phyloP scores from a whole-genome alignment of 2,113 vertebrate species.

The Lipophrys pholis region DNA sequence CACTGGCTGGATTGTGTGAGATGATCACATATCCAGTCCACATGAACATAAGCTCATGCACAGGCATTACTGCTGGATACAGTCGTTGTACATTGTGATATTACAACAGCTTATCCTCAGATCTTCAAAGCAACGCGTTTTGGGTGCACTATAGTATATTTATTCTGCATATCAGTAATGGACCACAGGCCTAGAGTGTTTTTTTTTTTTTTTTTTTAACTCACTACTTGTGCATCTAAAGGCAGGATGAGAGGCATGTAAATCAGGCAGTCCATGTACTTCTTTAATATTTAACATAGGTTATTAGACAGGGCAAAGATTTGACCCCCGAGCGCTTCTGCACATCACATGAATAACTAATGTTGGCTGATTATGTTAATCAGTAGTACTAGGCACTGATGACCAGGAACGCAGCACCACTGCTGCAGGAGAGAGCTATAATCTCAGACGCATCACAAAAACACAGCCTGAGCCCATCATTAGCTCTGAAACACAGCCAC shows the following conservation, averaged over 20 bases:
- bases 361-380: conserved; percentile 86
- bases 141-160: conserved; percentile 35
- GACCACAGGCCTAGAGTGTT: conserved; percentile 65
- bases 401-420: conserved; percentile 76
- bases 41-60: conserved; percentile 38
- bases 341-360: conserved; percentile 87
- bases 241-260: conserved; percentile 82
- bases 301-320: conserved; percentile 86
- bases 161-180: conserved; percentile 61
- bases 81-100: conserved; percentile 41
- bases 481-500: conserved; percentile 71
- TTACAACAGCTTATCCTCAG: conserved; percentile 40
- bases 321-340: conserved; percentile 82
- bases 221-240: conserved; percentile 67
- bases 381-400: conserved; percentile 76
- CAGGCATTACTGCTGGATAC: conserved; percentile 28
- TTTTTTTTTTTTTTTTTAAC: conserved; percentile 69
- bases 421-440: conserved; percentile 77
- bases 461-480: conserved; percentile 78
- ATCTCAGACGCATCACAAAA: conserved; percentile 77
- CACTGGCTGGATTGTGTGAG: conserved; percentile 36
- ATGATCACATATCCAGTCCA: conserved; percentile 40
- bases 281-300: conserved; percentile 88
- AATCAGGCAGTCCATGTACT: conserved; percentile 83
- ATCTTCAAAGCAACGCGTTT: conserved; percentile 58